These are phyloP conservation scores for Drosophila diplacantha DNA, from an alignment of 2,888 invertebrate species.

Conservation along the genomic window DNA sequence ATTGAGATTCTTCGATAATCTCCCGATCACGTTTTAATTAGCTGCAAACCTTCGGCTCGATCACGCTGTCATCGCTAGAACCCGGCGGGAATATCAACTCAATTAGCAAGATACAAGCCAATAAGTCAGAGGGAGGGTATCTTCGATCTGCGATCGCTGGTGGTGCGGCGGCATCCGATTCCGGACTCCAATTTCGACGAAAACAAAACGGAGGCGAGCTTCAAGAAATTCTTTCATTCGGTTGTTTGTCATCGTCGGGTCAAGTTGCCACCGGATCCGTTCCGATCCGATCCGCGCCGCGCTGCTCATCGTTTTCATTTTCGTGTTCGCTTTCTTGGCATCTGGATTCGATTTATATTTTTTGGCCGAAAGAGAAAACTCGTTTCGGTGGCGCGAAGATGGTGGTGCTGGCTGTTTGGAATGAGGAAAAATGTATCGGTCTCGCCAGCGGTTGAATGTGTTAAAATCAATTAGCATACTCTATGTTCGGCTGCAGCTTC, in stretches of 20 bases:
- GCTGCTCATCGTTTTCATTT: constrained; percentile 11
- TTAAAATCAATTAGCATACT: constrained; percentile 69
- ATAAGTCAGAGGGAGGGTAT: constrained; percentile 43
- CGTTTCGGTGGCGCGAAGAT: constrained; percentile 55
- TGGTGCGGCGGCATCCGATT: constrained; percentile 15
- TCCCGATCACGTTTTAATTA: constrained; percentile 20
- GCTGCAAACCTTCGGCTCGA: constrained; percentile 21
- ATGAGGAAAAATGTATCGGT: constrained; percentile 60
- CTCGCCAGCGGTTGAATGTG: constrained; percentile 44
- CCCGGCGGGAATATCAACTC: constrained; percentile 26
- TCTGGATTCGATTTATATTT: constrained; percentile 16
- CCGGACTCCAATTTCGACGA: constrained; percentile 24
- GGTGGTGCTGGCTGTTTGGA: constrained; percentile 43
- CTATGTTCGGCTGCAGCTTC: constrained; percentile 22
- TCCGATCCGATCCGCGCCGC: constrained; percentile 7
- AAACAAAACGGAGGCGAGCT: constrained; percentile 55
- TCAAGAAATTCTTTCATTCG: constrained; percentile 63
- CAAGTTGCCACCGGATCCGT: constrained; percentile 43
- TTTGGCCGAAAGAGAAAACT: constrained; percentile 48
- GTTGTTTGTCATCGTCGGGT: constrained; percentile 50
- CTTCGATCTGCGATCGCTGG: constrained; percentile 13
- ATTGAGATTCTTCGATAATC: constrained; percentile 12
- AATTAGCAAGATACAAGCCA: constrained; percentile 48
- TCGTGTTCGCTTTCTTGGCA: constrained; percentile 3
- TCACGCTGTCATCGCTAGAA: constrained; percentile 27